phyloP scores from a whole-genome alignment of 2,113 vertebrate species.

The Nipponia nippon region DNA sequence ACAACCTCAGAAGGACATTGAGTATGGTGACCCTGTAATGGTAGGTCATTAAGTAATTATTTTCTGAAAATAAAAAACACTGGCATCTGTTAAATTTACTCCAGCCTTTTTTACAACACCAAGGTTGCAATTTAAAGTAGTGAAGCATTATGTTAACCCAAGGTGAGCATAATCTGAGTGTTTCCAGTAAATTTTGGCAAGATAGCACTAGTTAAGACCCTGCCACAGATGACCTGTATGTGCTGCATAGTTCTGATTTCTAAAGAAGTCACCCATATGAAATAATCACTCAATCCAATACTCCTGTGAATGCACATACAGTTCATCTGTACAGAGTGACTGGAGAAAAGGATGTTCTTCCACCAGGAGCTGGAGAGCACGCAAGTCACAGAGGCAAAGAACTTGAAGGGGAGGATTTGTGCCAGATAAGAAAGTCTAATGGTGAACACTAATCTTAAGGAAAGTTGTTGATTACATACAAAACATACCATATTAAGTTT shows the following conservation, averaged over 20 bases:
- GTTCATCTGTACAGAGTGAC: not conserved
- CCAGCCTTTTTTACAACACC: not conserved
- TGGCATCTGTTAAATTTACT: not conserved
- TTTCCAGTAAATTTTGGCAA: not conserved
- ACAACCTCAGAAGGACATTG: not conserved
- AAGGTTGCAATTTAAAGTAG: not conserved
- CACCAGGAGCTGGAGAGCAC: not conserved
- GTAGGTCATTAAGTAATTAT: not conserved
- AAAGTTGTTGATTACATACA: not conserved
- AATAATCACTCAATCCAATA: not conserved
- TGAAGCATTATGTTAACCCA: not conserved
- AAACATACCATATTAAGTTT: not conserved
- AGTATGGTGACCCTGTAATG: not conserved
- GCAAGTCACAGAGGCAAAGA: not conserved
- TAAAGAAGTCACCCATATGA: not conserved
- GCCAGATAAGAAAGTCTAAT: not conserved
- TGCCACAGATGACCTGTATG: not conserved
- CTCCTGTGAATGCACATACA: not conserved
- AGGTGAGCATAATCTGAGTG: not conserved
- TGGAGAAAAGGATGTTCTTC: not conserved
- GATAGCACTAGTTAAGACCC: not conserved
- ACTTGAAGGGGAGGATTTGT: not conserved
- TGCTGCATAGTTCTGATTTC: not conserved
- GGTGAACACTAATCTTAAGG: not conserved
- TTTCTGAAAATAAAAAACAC: slow-evolving; percentile 25